Evolutionary conservation across 2,797 vertebrate genomes (phyloP).

Genomic region (Tangara arthus): DNA sequence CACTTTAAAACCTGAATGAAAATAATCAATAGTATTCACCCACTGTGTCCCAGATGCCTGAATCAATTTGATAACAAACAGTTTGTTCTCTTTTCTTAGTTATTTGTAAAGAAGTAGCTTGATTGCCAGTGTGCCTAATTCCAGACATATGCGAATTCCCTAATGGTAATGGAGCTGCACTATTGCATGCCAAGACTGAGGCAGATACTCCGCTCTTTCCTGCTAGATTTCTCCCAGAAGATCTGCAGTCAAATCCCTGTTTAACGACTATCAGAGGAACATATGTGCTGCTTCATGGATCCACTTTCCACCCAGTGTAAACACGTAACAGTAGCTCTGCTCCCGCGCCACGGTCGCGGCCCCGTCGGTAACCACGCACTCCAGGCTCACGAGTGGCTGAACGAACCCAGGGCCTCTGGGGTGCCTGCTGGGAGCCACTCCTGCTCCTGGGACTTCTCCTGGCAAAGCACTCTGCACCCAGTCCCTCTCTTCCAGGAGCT

Average conservation of each 20-base stretch:
- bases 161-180: conserved; percentile 26
- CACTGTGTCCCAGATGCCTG: conserved; percentile 45
- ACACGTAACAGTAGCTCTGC: neutral
- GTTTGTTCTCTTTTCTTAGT: conserved; percentile 37
- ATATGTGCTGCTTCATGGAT: neutral
- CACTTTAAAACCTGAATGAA: conserved; percentile 53
- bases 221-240: conserved; percentile 49
- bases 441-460: neutral
- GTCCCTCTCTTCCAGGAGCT: neutral
- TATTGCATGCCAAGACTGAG: conserved; percentile 35
- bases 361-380: fast-evolving
- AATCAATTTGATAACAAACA: conserved; percentile 62
- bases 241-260: conserved; percentile 41
- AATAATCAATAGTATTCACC: conserved; percentile 50
- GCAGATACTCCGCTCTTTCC: conserved; percentile 26
- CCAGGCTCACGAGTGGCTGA: fast-evolving
- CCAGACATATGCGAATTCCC: conserved; percentile 58
- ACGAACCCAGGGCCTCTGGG: fast-evolving
- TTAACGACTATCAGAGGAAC: conserved; percentile 23
- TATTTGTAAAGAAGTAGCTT: conserved; percentile 56
- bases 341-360: fast-evolving
- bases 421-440: neutral
- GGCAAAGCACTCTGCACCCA: neutral
- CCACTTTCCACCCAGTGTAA: neutral
- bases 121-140: conserved; percentile 59